Percentiles rank a stretch among this genome's conserved stretches.
Conservation (phyloP, 2,888 invertebrate species). For the Emmelina monodactyla region DNA sequence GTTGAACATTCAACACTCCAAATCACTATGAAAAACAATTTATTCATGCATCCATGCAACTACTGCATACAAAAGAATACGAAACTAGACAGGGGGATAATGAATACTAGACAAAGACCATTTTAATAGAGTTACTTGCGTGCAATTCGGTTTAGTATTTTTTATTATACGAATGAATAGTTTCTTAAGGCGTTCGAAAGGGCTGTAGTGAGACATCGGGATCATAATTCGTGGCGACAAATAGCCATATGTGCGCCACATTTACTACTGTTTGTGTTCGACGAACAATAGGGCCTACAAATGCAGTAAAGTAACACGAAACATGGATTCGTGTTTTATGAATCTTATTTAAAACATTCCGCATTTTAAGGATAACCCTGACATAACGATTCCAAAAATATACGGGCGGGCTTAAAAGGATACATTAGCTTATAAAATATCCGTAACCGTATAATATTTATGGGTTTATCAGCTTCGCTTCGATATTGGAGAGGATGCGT, state of each 20-base stretch:
- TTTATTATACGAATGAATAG: conserved; percentile 26
- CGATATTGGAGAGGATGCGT: conserved; percentile 24
- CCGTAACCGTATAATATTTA: neutral
- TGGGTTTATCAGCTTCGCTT: conserved; percentile 10
- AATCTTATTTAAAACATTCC: too few species aligned
- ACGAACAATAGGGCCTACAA: too few species aligned
- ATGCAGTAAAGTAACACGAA: too few species aligned
- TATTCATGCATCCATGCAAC: conserved; percentile 62
- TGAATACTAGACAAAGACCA: conserved; percentile 58
- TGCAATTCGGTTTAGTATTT: conserved; percentile 44
- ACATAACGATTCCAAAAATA: too few species aligned
- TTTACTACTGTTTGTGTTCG: neutral
- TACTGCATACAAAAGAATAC: conserved; percentile 56
- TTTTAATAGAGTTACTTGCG: conserved; percentile 61
- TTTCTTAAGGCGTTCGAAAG: conserved; percentile 9
- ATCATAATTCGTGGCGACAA: conserved; percentile 1
- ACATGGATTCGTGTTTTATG: too few species aligned
- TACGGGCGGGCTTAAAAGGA: too few species aligned
- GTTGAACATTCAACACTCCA: conserved; percentile 50
- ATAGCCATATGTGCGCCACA: neutral
- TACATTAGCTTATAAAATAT: too few species aligned
- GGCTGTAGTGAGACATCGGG: neutral
- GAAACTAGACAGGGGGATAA: conserved; percentile 63
- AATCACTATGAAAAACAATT: conserved; percentile 46
- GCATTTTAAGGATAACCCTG: too few species aligned